Evolutionary conservation across 1,140 invertebrate genomes (phyloP).

Genomic region (Caenorhabditis remanei): DNA sequence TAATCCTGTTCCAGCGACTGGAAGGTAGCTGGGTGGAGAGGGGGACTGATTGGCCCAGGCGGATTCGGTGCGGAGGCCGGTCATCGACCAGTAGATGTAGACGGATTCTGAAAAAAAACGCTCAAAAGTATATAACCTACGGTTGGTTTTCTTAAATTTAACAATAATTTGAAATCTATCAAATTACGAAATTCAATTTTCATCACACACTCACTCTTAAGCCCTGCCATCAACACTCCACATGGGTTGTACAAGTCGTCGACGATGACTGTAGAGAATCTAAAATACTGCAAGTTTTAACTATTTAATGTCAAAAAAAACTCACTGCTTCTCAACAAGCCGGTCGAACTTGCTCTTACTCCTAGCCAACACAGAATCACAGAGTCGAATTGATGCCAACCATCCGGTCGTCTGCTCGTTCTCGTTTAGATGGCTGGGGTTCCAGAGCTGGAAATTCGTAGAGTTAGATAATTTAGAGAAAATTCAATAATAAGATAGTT

Average conservation of each 20-base stretch:
- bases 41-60: constrained; percentile 77
- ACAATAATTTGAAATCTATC: background rate
- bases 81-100: constrained; percentile 78
- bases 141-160: too few species aligned
- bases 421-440: background rate
- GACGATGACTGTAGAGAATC: constrained; percentile 66
- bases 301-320: background rate
- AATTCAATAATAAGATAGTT: background rate
- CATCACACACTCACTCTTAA: constrained; percentile 29
- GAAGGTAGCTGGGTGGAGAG: constrained; percentile 75
- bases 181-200: background rate
- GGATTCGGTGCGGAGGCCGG: constrained; percentile 75
- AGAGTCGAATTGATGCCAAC: constrained; percentile 73
- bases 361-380: constrained; percentile 69
- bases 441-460: constrained; percentile 43
- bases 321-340: constrained; percentile 67
- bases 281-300: background rate
- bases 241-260: constrained; percentile 78
- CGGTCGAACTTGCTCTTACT: constrained; percentile 68
- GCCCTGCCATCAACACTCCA: constrained; percentile 69
- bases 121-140: too few species aligned
- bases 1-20: constrained; percentile 75
- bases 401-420: constrained; percentile 68
- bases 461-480: background rate
- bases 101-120: too few species aligned